Percentiles rank a stretch among this genome's conserved stretches.
phyloP scores from a whole-genome alignment of 2,888 invertebrate species.

The Drosophila pseudotakahashii region DNA sequence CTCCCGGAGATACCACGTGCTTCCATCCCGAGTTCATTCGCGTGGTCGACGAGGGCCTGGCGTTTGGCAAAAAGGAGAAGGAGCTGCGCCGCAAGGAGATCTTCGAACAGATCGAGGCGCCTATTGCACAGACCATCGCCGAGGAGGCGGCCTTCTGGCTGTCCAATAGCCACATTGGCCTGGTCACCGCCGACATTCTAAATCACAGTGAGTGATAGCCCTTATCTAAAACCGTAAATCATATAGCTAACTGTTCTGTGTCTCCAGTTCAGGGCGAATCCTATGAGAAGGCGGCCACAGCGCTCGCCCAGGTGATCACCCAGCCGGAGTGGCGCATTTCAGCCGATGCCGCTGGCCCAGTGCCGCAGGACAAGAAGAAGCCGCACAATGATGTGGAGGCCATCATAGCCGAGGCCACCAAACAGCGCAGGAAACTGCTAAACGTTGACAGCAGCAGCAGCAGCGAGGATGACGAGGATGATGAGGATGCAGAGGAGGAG shows the following conservation, averaged over 20 bases:
- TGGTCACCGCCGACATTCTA: conserved; percentile 89
- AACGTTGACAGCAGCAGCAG: conserved; percentile 38
- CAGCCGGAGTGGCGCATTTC: conserved; percentile 86
- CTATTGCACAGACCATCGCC: conserved; percentile 86
- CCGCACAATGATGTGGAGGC: conserved; percentile 69
- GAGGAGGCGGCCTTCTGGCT: conserved; percentile 89
- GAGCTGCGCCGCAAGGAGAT: conserved; percentile 89
- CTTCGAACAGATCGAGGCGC: conserved; percentile 87
- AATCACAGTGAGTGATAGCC: conserved; percentile 85
- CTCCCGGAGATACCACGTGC: conserved; percentile 91
- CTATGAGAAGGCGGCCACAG: conserved; percentile 84
- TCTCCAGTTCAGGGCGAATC: conserved; percentile 81
- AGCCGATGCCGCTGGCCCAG: conserved; percentile 43
- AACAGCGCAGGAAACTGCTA: conserved; percentile 63
- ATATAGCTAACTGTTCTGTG: neutral
- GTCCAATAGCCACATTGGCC: conserved; percentile 87
- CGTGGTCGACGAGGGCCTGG: conserved; percentile 90
- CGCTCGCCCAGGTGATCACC: conserved; percentile 84
- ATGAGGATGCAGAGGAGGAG: conserved; percentile 2
- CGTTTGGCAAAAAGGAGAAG: conserved; percentile 90
- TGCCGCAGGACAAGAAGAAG: conserved; percentile 50
- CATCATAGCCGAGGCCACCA: conserved; percentile 71
- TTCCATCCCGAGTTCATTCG: conserved; percentile 93
- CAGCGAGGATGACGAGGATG: conserved; percentile 34
- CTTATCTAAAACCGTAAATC: neutral